Evolutionary conservation across 1,140 invertebrate genomes (phyloP).

Genomic region (Onthophagus taurus): DNA sequence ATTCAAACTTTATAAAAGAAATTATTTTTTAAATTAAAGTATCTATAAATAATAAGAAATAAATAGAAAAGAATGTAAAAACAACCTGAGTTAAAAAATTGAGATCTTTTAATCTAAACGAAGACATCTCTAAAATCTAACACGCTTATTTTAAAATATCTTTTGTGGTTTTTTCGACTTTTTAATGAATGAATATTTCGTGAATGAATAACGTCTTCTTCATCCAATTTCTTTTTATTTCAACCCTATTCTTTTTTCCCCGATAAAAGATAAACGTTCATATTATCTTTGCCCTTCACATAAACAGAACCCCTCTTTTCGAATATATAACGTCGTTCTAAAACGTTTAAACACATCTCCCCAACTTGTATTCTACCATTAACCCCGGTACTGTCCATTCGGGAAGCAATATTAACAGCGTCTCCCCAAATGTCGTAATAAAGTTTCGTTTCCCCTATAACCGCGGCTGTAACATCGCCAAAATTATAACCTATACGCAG

Average conservation of each 20-base stretch:
- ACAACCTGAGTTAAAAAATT: too few relatives aligned
- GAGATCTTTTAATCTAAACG: too few relatives aligned
- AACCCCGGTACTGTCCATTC: slow-evolving; percentile 91
- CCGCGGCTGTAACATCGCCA: slow-evolving; percentile 89
- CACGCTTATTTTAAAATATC: too few relatives aligned
- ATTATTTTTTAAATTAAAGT: too few relatives aligned
- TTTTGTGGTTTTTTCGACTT: too few relatives aligned
- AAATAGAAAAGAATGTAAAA: too few relatives aligned
- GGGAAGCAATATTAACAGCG: slow-evolving; percentile 91
- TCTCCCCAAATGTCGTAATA: slow-evolving; percentile 99
- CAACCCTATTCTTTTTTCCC: slow-evolving; percentile 45
- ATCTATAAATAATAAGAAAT: too few relatives aligned
- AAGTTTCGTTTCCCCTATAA: slow-evolving; percentile 91
- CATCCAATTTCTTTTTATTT: too few relatives aligned
- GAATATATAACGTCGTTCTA: slow-evolving; percentile 62
- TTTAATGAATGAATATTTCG: too few relatives aligned
- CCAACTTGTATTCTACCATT: slow-evolving; percentile 79
- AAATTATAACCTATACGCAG: slow-evolving; percentile 75
- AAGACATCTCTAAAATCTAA: too few relatives aligned
- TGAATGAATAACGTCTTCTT: too few relatives aligned
- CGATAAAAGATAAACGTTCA: slow-evolving; percentile 74
- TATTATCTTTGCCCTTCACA: slow-evolving; percentile 92
- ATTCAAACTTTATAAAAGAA: too few relatives aligned
- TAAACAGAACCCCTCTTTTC: slow-evolving; percentile 78
- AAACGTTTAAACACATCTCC: slow-evolving; percentile 56